Base-by-base conservation (phyloP, 2,888 invertebrate species). In the Pyrocoelia pectoralis region DNA sequence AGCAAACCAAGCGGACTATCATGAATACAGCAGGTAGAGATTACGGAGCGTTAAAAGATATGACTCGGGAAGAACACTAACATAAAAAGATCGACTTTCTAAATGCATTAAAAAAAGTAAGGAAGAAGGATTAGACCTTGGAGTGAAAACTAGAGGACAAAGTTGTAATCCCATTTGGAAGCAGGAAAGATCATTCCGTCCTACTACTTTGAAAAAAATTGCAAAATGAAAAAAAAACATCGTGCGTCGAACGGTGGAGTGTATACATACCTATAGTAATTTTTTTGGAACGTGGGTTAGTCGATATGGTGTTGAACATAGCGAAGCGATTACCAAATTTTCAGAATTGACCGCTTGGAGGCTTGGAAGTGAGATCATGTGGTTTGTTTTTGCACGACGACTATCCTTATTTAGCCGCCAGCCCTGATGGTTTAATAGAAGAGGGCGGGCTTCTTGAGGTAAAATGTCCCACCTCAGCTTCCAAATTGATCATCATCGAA, bases 91-190 rank as follows among this genome's bases (percentile, higher is more conserved):
- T 1, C 10, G 43, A 43, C 6, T 43, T 43, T 13, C 12, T 43
- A 17, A 13, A 17, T 13, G 2, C 28, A 28, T 15, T 29, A 2
- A 24, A 50, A 24, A 49, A 49, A 24, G 10, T 12, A 29, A 6
- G 13, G 12, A 13, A 2, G 29, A 51, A 14, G 12, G 13, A 15
- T 29, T 24, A 14, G 24, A 29, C 5, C 33, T 29, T 13, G 51
- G 12, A 29, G 24, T 29, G 2, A 24, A 51, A n/a, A 51, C 28
- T 14, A 19, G 19, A 50, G 49, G 28, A 8, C 49, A 50, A 28
- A 2, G 12, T 9, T 8, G 3, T 1, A 24, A 4, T 18, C 12
- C 19, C 12, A 2, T 50, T 10, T 50, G 49, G 19, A 19, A 12
- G 2, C 43, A 43, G 15, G 43, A 43, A 2, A 4, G 43, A 15